Percentiles rank a stretch among this genome's conserved stretches.
phyloP scores from a whole-genome alignment of 2,888 invertebrate species.

The Serrognathus titanus region DNA sequence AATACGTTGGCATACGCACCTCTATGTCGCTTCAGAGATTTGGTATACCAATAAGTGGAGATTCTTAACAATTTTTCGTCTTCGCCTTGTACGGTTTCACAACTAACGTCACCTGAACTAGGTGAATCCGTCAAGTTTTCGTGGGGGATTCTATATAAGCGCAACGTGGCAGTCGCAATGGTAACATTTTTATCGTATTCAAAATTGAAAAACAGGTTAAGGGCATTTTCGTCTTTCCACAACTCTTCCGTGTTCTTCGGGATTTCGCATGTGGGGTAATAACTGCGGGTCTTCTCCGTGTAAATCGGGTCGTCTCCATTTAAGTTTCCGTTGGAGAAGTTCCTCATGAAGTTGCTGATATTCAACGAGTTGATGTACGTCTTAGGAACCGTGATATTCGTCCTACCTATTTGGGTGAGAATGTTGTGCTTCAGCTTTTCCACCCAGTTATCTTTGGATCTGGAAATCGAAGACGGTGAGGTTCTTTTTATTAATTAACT shows the following conservation, averaged over 20 bases:
- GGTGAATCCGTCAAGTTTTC: slow-evolving; percentile 38
- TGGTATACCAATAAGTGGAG: slow-evolving; percentile 58
- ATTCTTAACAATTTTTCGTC: slow-evolving; percentile 57
- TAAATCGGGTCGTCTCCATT: slow-evolving; percentile 24
- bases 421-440: slow-evolving; percentile 19
- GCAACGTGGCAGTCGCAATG: slow-evolving; percentile 53
- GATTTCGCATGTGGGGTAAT: slow-evolving; percentile 52
- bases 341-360: slow-evolving; percentile 8
- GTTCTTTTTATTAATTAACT: no score
- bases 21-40: slow-evolving; percentile 54
- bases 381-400: slow-evolving; percentile 14
- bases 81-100: slow-evolving; percentile 35
- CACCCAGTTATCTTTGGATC: slow-evolving; percentile 20
- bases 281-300: slow-evolving; percentile 42
- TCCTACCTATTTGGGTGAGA: slow-evolving; percentile 16
- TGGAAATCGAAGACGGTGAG: not conserved
- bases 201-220: slow-evolving; percentile 58
- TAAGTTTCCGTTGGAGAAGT: slow-evolving; percentile 26
- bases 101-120: slow-evolving; percentile 9
- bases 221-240: slow-evolving; percentile 53
- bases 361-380: slow-evolving; percentile 4
- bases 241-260: slow-evolving; percentile 56
- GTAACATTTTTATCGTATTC: slow-evolving; percentile 50
- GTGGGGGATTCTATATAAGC: slow-evolving; percentile 53
- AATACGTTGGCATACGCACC: slow-evolving; percentile 40